phyloP scores from a whole-genome alignment of 2,888 invertebrate species.

The Azorinus chamasolen region DNA sequence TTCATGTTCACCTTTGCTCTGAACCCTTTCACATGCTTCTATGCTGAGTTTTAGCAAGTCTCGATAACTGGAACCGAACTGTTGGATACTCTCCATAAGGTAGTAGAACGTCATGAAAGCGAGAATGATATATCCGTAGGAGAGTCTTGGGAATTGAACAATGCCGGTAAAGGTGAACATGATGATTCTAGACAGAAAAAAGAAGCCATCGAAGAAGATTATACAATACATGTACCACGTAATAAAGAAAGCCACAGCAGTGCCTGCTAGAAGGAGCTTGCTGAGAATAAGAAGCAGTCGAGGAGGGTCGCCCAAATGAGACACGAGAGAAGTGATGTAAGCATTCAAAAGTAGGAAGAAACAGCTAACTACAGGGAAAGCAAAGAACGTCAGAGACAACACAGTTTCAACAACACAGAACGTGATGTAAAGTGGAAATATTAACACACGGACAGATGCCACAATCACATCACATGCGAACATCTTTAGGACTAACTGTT shows the following conservation, averaged over 20 bases:
- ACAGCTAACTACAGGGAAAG: slow-evolving; percentile 39
- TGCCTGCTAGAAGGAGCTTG: not conserved
- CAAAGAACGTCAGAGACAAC: slow-evolving; percentile 25
- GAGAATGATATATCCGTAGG: slow-evolving; percentile 51
- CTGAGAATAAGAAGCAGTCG: not conserved
- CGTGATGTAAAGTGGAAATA: slow-evolving; percentile 19
- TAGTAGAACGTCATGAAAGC: slow-evolving; percentile 47
- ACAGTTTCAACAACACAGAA: slow-evolving; percentile 32
- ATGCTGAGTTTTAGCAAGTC: slow-evolving; percentile 31
- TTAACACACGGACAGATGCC: not conserved
- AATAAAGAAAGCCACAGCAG: slow-evolving; percentile 12
- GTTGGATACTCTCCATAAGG: slow-evolving; percentile 31
- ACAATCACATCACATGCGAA: not conserved
- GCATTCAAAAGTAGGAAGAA: slow-evolving; percentile 38
- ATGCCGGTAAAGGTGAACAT: slow-evolving; percentile 54
- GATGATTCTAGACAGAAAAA: slow-evolving; percentile 47
- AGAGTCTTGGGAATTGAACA: slow-evolving; percentile 43
- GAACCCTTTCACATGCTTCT: slow-evolving; percentile 13
- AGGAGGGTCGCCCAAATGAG: not conserved
- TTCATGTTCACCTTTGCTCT: not conserved
- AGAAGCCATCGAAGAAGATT: slow-evolving; percentile 49
- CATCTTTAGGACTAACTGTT: not conserved
- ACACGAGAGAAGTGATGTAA: not conserved
- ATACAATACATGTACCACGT: slow-evolving; percentile 55
- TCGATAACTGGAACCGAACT: slow-evolving; percentile 37